Evolutionary conservation across 2,888 invertebrate species (phyloP).

Genomic region (Biston stratarius): DNA sequence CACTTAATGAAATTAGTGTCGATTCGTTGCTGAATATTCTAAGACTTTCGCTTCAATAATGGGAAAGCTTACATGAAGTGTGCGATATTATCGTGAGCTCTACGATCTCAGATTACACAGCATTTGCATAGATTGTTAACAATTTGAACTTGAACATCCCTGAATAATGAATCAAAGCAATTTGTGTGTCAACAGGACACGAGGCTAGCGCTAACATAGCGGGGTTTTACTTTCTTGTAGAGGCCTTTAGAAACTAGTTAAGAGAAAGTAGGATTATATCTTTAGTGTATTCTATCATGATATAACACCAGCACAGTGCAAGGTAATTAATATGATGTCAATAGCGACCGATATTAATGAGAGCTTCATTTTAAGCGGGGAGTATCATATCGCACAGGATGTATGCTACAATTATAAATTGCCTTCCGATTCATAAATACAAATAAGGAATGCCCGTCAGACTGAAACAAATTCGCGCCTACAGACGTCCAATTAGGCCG

Average conservation of each 20-base stretch:
- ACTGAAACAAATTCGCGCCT: slow-evolving; percentile 78
- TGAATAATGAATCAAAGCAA: slow-evolving; percentile 76
- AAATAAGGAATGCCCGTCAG: slow-evolving; percentile 64
- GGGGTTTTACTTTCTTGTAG: slow-evolving; percentile 85
- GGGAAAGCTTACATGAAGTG: background rate
- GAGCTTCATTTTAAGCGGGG: slow-evolving; percentile 33
- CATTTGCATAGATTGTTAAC: slow-evolving; percentile 29
- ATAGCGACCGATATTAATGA: slow-evolving; percentile 44
- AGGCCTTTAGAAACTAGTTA: slow-evolving; percentile 84
- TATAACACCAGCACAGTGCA: slow-evolving; percentile 62
- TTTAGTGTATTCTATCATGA: slow-evolving; percentile 74
- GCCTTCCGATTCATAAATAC: slow-evolving; percentile 49
- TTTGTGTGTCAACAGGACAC: slow-evolving; percentile 84
- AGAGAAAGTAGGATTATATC: slow-evolving; percentile 84
- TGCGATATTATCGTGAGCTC: slow-evolving; percentile 1
- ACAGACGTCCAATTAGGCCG: slow-evolving; percentile 79
- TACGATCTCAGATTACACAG: slow-evolving; percentile 14
- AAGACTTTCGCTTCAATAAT: background rate
- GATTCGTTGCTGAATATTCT: too few relatives aligned
- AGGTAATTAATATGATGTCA: slow-evolving; percentile 45
- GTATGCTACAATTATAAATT: slow-evolving; percentile 50
- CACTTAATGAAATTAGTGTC: too few relatives aligned
- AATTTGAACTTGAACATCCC: slow-evolving; percentile 61
- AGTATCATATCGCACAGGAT: slow-evolving; percentile 47
- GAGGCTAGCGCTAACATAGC: slow-evolving; percentile 80